A percentile compares a stretch with the other conserved stretches of the same genome.
These are phyloP conservation scores for Pinctada fucata DNA, from an alignment of 2,888 invertebrate genomes.

Conservation along the genomic window DNA sequence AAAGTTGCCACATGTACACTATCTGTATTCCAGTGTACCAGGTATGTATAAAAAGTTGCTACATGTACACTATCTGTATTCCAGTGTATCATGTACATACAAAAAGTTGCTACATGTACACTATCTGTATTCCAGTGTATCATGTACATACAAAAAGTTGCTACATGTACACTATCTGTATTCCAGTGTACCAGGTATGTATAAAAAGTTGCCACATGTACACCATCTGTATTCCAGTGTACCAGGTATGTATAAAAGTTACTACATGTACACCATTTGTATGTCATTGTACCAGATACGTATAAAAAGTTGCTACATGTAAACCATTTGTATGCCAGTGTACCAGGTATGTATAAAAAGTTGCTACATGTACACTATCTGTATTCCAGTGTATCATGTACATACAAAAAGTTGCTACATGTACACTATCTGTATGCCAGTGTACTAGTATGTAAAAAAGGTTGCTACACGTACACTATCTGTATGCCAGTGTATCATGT, in stretches of 20 bases:
- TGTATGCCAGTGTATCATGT: constrained; percentile 63
- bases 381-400: constrained; percentile 54
- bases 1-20: not conserved
- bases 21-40: constrained; percentile 55
- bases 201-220: not conserved
- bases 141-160: not conserved
- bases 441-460: too few species aligned
- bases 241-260: not conserved
- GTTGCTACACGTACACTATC: too few species aligned
- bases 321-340: not conserved
- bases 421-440: too few species aligned
- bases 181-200: constrained; percentile 63
- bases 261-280: not conserved
- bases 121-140: not conserved
- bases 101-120: not conserved
- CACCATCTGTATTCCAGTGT: not conserved
- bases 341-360: not conserved
- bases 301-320: constrained; percentile 21
- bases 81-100: not conserved
- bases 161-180: not conserved
- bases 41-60: constrained; percentile 56
- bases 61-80: not conserved
- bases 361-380: not conserved
- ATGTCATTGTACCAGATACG: constrained; percentile 66
- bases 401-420: constrained; percentile 41